These are phyloP conservation scores for Phodopus roborovskii DNA, from an alignment of 2,113 vertebrate species.

Conservation along the genomic window DNA sequence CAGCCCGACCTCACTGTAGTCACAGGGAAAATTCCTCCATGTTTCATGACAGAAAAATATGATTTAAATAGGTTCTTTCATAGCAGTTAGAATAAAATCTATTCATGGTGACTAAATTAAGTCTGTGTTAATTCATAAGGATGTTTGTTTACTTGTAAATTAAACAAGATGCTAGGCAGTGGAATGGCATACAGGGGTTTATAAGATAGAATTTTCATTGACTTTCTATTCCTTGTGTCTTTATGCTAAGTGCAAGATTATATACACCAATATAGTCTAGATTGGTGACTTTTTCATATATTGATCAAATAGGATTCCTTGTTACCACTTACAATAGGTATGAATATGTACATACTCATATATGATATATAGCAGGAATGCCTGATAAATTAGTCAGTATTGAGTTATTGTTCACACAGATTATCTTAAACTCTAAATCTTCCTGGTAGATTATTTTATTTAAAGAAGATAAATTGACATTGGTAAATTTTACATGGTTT, in stretches of 20 bases:
- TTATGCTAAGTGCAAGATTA: neutral
- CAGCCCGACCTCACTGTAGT: neutral
- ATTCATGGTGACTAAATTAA: constrained; percentile 5
- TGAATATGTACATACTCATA: neutral
- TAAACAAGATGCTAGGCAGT: neutral
- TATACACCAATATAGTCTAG: neutral
- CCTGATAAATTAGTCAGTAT: neutral
- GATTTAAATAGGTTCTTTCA: neutral
- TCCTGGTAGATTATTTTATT: neutral
- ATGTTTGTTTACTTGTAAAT: neutral
- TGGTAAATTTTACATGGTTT: neutral
- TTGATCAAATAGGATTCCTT: no score
- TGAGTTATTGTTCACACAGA: neutral
- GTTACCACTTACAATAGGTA: neutral
- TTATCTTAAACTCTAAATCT: neutral
- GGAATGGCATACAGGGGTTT: neutral
- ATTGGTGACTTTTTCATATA: neutral
- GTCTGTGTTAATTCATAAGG: neutral
- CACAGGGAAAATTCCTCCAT: neutral
- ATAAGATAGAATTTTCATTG: neutral
- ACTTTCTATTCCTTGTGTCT: neutral
- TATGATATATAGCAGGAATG: neutral
- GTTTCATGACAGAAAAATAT: constrained; percentile 1
- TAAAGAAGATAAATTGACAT: neutral
- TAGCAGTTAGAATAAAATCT: constrained; percentile 23